A percentile compares a stretch with the other conserved stretches of the same genome.
Conservation (phyloP, 2,113 vertebrate genomes). For the Oryzias curvinotus region DNA sequence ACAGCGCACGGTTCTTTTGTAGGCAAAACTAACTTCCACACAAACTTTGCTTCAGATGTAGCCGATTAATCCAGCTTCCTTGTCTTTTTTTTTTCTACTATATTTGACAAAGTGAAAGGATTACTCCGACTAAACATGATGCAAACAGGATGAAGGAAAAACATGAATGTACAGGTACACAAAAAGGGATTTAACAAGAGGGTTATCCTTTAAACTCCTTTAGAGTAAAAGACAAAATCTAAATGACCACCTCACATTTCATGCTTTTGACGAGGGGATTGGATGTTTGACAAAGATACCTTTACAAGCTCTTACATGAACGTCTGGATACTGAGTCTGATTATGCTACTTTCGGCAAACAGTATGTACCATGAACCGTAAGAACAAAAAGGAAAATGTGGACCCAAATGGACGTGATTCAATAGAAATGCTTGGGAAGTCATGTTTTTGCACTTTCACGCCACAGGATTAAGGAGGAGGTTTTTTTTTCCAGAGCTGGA, state of each 20-base stretch:
- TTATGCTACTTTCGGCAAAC: slow-evolving; percentile 41
- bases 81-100: slow-evolving; percentile 37
- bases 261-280: slow-evolving; percentile 38
- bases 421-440: slow-evolving; percentile 29
- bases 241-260: slow-evolving; percentile 34
- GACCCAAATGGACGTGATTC: slow-evolving; percentile 33
- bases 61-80: slow-evolving; percentile 47
- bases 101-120: slow-evolving; percentile 59
- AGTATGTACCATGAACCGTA: slow-evolving; percentile 18
- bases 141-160: slow-evolving; percentile 44
- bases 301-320: slow-evolving; percentile 29
- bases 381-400: slow-evolving; percentile 30
- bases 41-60: slow-evolving; percentile 52
- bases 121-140: slow-evolving; percentile 49
- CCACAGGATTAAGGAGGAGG: too few species aligned
- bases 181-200: slow-evolving; percentile 25
- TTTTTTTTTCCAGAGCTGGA: too few species aligned
- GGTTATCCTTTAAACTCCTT: slow-evolving; percentile 13
- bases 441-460: too few species aligned
- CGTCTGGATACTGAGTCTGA: slow-evolving; percentile 40
- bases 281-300: slow-evolving; percentile 35
- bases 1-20: slow-evolving; percentile 55
- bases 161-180: slow-evolving; percentile 33
- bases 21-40: slow-evolving; percentile 62
- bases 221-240: slow-evolving; percentile 27